Evolutionary conservation across 2,113 vertebrate species (phyloP).

Genomic region (Rousettus leschenaultii): DNA sequence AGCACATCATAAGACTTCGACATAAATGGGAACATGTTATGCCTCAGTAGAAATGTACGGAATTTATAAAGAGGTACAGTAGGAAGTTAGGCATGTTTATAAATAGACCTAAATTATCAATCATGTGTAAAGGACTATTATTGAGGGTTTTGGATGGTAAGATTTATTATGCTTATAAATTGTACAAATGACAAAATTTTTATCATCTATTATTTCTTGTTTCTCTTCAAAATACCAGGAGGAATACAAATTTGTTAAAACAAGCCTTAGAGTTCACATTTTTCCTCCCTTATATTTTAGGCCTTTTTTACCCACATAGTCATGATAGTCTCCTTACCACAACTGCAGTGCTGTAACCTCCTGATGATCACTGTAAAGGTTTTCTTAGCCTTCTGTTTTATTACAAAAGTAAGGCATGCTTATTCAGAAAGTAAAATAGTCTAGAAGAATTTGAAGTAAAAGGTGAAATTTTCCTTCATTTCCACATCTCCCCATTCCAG

Average conservation of each 20-base stretch:
- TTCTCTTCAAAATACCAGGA: constrained; percentile 9
- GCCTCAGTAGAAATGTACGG: constrained; percentile 42
- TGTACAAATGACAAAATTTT: constrained; percentile 48
- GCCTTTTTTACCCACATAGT: background rate
- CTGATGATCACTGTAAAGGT: background rate
- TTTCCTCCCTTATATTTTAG: background rate
- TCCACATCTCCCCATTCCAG: background rate
- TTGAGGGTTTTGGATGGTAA: constrained; percentile 31
- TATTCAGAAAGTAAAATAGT: background rate
- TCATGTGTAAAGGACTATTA: constrained; percentile 59
- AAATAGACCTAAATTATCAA: constrained; percentile 68
- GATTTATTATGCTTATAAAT: constrained; percentile 55
- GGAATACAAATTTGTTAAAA: background rate
- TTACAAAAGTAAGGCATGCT: background rate
- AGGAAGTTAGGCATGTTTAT: constrained; percentile 55
- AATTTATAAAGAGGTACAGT: constrained; percentile 57
- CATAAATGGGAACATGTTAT: constrained; percentile 53
- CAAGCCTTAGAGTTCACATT: background rate
- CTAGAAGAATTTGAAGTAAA: background rate
- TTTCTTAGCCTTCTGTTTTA: background rate
- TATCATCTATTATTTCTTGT: constrained; percentile 43
- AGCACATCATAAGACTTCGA: constrained; percentile 5
- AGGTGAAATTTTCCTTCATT: constrained; percentile 1
- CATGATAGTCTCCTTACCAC: background rate
- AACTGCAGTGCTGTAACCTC: background rate